These are phyloP conservation scores for Seira sanloemensis DNA, from an alignment of 2,888 invertebrate species.

Conservation along the genomic window DNA sequence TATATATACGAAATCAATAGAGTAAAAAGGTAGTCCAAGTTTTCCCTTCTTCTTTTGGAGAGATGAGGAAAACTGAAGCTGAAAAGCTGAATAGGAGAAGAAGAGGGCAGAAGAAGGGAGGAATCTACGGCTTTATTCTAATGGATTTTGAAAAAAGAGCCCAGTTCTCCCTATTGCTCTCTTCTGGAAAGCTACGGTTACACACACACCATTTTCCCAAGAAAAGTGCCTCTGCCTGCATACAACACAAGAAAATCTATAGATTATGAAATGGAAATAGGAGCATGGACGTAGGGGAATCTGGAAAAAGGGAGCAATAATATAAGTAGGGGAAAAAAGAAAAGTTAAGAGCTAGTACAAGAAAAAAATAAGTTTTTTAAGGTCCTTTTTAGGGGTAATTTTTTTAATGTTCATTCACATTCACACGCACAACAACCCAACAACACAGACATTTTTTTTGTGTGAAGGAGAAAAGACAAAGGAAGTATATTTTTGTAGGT, in stretches of 20 bases:
- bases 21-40: background rate
- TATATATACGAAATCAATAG: background rate
- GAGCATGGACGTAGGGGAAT: too few species aligned
- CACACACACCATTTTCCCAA: background rate
- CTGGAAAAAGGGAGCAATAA: background rate
- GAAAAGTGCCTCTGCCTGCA: background rate
- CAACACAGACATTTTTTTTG: constrained; percentile 6
- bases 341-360: background rate
- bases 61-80: background rate
- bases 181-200: too few species aligned
- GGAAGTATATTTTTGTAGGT: background rate
- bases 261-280: background rate
- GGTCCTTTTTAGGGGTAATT: background rate
- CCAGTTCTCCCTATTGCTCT: background rate
- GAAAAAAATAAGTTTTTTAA: background rate
- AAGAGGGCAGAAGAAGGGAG: too few species aligned
- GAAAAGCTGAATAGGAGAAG: background rate
- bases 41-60: too few species aligned
- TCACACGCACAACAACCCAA: constrained; percentile 6
- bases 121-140: background rate
- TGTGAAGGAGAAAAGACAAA: background rate
- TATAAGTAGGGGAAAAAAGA: background rate
- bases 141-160: background rate
- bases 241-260: background rate
- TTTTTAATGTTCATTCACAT: background rate